Percentiles rank a stretch among this genome's conserved stretches.
These are phyloP conservation scores for Polyploca ridens DNA, from an alignment of 2,888 invertebrate species.

Conservation along the genomic window DNA sequence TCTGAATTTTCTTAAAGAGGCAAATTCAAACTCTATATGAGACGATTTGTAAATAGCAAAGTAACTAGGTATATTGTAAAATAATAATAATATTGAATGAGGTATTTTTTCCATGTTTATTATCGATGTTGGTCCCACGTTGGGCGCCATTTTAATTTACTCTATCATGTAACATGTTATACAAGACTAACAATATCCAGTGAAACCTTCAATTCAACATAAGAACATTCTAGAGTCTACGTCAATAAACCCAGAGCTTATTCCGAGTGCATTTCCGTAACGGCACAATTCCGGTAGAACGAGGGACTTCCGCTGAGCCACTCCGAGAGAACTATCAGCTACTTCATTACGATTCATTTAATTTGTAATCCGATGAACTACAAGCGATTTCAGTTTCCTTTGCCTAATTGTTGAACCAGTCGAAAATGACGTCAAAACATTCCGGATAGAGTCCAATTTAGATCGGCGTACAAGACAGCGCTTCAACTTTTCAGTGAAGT, in stretches of 20 bases:
- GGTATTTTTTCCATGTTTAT: background rate
- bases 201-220: background rate
- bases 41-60: too few species aligned
- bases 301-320: slow-evolving; percentile 2
- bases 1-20: too few species aligned
- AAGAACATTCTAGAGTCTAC: background rate
- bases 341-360: slow-evolving; percentile 48
- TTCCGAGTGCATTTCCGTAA: slow-evolving; percentile 7
- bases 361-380: slow-evolving; percentile 38
- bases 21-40: too few species aligned
- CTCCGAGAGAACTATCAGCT: slow-evolving; percentile 14
- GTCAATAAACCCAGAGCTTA: background rate
- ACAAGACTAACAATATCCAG: background rate
- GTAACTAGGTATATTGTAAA: too few species aligned
- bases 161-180: background rate
- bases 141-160: background rate
- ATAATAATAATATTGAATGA: too few species aligned
- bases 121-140: background rate
- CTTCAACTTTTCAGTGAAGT: background rate
- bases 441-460: background rate
- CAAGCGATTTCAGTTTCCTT: slow-evolving; percentile 6
- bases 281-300: background rate
- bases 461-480: background rate
- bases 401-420: background rate
- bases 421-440: background rate